A percentile compares a stretch with the other conserved stretches of the same genome.
Conservation (phyloP, 2,888 invertebrate species). For the Caenorhabditis panamensis region DNA sequence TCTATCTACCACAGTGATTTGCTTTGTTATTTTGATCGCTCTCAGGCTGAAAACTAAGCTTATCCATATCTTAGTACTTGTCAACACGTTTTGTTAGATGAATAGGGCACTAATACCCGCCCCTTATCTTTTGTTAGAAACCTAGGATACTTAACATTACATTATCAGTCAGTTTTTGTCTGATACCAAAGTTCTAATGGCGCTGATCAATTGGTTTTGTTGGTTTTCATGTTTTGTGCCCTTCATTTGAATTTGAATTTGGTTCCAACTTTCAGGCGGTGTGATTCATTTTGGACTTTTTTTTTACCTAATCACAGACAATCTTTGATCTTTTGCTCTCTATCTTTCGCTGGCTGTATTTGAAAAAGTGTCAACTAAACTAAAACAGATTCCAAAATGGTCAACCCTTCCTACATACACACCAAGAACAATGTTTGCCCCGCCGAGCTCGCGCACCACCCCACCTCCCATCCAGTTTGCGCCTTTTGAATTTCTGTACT, state of each 20-base stretch:
- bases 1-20: too few species aligned
- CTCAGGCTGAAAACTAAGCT: too few species aligned
- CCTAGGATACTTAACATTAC: neutral
- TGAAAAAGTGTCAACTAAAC: too few species aligned
- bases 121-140: neutral
- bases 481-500: slow-evolving; percentile 47
- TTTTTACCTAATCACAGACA: neutral
- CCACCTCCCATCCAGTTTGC: slow-evolving; percentile 42
- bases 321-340: neutral
- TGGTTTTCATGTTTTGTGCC: too few species aligned
- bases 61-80: too few species aligned
- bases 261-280: too few species aligned
- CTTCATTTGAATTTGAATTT: too few species aligned
- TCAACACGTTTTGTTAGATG: neutral
- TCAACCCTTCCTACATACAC: slow-evolving; percentile 26
- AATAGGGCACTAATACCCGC: neutral
- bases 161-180: too few species aligned
- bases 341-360: slow-evolving; percentile 35
- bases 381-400: slow-evolving; percentile 45
- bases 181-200: slow-evolving; percentile 4
- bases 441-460: slow-evolving; percentile 2
- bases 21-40: too few species aligned
- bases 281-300: too few species aligned
- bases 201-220: slow-evolving; percentile 18
- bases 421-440: slow-evolving; percentile 56